Evolutionary conservation across 2,113 vertebrate genomes (phyloP).

Genomic region (Merops nubicus): DNA sequence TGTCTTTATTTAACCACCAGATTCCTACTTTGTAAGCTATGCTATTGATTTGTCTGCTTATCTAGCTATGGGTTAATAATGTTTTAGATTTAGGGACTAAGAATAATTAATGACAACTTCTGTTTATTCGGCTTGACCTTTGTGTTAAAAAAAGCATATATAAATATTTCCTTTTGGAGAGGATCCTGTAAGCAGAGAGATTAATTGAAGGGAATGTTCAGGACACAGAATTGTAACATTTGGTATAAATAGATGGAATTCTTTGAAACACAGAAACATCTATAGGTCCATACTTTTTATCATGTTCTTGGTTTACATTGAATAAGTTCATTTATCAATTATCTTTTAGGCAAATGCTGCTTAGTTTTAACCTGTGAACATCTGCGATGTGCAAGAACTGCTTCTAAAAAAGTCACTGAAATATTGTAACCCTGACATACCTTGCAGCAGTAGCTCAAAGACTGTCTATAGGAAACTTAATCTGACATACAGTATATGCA

Average conservation of each 20-base stretch:
- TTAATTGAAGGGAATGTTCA: neutral
- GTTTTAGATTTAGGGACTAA: neutral
- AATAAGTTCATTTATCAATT: neutral
- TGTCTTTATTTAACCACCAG: neutral
- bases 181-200: neutral
- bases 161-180: neutral
- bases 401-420: neutral
- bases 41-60: neutral
- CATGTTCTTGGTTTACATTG: neutral
- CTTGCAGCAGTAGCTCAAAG: neutral
- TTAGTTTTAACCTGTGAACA: neutral
- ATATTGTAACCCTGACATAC: neutral
- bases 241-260: neutral
- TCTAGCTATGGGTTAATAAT: neutral
- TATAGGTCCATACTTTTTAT: neutral
- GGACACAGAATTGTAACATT: neutral
- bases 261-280: neutral
- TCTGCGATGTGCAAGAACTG: neutral
- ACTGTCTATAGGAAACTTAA: neutral
- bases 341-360: neutral
- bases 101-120: neutral
- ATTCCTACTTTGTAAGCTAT: neutral
- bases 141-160: neutral
- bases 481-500: neutral
- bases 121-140: neutral